Conservation (phyloP, 2,113 vertebrate genomes). For the Peucedramus taeniatus region DNA sequence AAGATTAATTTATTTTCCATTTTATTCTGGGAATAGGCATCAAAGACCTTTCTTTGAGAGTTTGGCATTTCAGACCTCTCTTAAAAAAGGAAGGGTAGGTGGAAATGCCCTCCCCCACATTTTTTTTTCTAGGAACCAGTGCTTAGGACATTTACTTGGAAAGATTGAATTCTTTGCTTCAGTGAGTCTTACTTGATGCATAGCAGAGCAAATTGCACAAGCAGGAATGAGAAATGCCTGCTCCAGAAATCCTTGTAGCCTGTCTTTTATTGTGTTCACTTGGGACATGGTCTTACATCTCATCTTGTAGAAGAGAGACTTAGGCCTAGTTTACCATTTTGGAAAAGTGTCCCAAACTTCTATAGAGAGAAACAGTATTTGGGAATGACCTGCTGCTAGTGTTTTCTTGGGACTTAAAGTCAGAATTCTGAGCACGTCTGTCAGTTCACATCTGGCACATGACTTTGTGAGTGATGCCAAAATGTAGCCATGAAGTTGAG, state of each 20-base stretch:
- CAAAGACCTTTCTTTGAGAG: background rate
- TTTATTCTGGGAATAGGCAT: background rate
- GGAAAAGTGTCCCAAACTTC: background rate
- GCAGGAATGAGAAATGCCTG: slow-evolving; percentile 1
- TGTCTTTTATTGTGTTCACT: background rate
- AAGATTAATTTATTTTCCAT: background rate
- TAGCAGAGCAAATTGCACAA: slow-evolving; percentile 19
- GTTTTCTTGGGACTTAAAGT: background rate
- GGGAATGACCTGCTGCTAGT: background rate
- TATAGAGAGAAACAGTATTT: background rate
- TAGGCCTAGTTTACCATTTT: background rate
- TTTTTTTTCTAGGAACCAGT: background rate
- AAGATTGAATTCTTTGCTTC: slow-evolving; percentile 51
- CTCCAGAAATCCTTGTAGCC: background rate
- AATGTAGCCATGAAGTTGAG: background rate
- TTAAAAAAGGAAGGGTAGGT: background rate
- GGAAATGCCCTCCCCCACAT: background rate
- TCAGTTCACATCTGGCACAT: background rate
- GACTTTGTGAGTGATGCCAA: background rate
- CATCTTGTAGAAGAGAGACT: background rate
- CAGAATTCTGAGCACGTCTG: background rate
- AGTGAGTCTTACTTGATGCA: slow-evolving; percentile 37
- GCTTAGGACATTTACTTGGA: slow-evolving; percentile 16
- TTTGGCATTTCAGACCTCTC: background rate
- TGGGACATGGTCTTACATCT: background rate